A percentile compares a stretch with the other conserved stretches of the same genome.
Evolutionary conservation across 2,113 vertebrate species (phyloP).

Genomic region (Puntigrus tetrazona): DNA sequence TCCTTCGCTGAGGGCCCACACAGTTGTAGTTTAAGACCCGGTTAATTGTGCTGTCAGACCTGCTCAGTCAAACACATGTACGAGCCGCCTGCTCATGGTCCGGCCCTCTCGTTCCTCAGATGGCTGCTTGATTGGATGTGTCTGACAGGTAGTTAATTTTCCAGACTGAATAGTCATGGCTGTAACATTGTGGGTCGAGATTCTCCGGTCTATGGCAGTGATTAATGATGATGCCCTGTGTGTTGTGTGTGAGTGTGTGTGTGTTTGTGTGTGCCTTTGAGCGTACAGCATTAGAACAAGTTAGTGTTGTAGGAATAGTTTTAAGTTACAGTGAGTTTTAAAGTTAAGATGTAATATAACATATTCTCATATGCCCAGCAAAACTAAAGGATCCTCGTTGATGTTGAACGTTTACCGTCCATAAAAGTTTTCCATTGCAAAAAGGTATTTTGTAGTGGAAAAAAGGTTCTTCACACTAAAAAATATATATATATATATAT

Average conservation of each 20-base stretch:
- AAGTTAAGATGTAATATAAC: too few species aligned
- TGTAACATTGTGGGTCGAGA: background rate
- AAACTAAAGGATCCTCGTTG: too few species aligned
- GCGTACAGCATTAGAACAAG: background rate
- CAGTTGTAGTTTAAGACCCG: constrained; percentile 38
- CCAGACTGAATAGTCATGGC: constrained; percentile 9
- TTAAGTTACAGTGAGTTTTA: too few species aligned
- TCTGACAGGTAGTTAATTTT: constrained; percentile 75
- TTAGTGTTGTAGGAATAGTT: background rate
- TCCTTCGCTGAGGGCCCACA: background rate
- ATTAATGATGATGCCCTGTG: constrained; percentile 29
- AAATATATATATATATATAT: too few species aligned
- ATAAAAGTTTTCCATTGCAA: too few species aligned
- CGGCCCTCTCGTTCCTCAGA: constrained; percentile 67
- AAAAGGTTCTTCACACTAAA: too few species aligned
- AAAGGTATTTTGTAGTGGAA: too few species aligned
- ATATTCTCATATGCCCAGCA: too few species aligned
- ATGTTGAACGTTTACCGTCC: too few species aligned
- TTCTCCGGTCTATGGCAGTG: background rate
- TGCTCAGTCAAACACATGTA: constrained; percentile 48
- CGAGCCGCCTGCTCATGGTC: constrained; percentile 55
- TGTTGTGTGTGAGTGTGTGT: constrained; percentile 42
- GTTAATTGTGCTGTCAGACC: constrained; percentile 75
- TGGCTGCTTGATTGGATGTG: constrained; percentile 70
- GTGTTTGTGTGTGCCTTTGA: constrained; percentile 32